These are phyloP conservation scores for Clarias magur DNA, from an alignment of 2,113 vertebrate species.

Conservation along the genomic window DNA sequence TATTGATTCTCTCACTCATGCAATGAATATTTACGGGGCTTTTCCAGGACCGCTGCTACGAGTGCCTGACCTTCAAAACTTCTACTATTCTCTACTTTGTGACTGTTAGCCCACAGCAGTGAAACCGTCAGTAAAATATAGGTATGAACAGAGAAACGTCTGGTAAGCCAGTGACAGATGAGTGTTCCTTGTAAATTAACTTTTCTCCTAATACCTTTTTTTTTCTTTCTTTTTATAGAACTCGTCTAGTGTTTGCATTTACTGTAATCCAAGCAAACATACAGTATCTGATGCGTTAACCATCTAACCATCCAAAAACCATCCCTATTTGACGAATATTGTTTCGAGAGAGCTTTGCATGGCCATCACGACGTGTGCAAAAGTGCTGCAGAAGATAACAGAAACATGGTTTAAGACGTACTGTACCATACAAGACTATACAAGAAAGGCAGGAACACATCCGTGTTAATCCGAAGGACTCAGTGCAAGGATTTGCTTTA, in stretches of 20 bases:
- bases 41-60: constrained; percentile 8
- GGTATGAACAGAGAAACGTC: constrained; percentile 34
- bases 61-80: constrained; percentile 44
- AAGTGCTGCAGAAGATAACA: background rate
- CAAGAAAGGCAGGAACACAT: background rate
- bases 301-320: background rate
- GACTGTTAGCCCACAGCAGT: background rate
- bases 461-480: background rate
- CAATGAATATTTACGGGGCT: constrained; percentile 34
- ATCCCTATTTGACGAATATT: background rate
- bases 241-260: too few species aligned
- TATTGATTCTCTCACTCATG: constrained; percentile 33
- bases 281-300: background rate
- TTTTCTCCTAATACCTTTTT: background rate
- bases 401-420: background rate
- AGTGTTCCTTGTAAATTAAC: constrained; percentile 4
- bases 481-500: constrained; percentile 18
- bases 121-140: constrained; percentile 39
- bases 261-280: background rate
- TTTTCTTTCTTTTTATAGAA: background rate
- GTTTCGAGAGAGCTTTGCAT: too few species aligned
- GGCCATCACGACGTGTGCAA: background rate
- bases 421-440: background rate
- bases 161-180: constrained; percentile 26
- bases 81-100: constrained; percentile 5